Evolutionary conservation across 2,888 invertebrate species (phyloP), one percentile per base, ranked within the genome.

Genomic region (Orgyia antiqua): DNA sequence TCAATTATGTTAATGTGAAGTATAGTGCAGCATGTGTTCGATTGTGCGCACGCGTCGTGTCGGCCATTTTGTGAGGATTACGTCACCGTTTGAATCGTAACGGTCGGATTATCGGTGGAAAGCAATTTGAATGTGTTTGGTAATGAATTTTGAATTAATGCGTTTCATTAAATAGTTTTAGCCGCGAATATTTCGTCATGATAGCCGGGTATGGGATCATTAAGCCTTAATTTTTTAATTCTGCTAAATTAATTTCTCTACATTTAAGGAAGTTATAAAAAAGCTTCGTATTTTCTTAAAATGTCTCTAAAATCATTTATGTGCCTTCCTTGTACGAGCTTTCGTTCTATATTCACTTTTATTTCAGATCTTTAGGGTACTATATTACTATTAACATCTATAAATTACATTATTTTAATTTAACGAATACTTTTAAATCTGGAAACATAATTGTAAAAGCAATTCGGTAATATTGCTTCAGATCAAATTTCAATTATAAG

Each of bases 401-500:
- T n/a, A n/a, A n/a, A n/a, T n/a, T n/a, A n/a, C n/a, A n/a, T n/a
- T n/a, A n/a, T n/a, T n/a, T n/a, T n/a, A n/a, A n/a, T n/a, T n/a
- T n/a, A n/a, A n/a, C n/a, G n/a, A n/a, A n/a, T n/a, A n/a, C n/a
- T n/a, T n/a, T n/a, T n/a, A n/a, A n/a, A n/a, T n/a, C n/a, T n/a
- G n/a, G n/a, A 15, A 15, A 15, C 15, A 15, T 6, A 15, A 15
- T 15, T 15, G 25, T 11, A 42, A 36, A 37, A 33, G 39, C 37
- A 40, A 46, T 51, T 44, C 40, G 39, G 48, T 45, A 45, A 49
- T 58, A 66, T 48, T 45, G 39, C 30, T 41, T 34, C 37, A 42
- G 51, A 80, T 82, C 82, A 78, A 78, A 80, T 82, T 80, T 77
- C 82, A 80, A 78, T 80, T 75, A 65, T 61, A 80, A 80, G 63